Evolutionary conservation across 2,113 vertebrate species (phyloP).

Genomic region (Oreochromis niloticus): DNA sequence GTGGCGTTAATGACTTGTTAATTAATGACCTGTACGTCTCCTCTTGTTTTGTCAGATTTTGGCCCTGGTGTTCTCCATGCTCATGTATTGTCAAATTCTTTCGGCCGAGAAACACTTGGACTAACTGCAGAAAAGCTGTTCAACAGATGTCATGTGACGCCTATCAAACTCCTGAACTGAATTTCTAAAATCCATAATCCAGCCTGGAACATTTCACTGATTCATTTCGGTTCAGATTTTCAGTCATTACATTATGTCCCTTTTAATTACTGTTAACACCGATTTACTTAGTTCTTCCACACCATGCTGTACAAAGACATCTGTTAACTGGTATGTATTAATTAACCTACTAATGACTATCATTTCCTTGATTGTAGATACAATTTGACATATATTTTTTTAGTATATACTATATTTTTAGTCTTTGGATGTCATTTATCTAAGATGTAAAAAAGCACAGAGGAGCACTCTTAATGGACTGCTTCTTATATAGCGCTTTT

Average conservation of each 20-base stretch:
- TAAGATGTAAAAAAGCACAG: neutral
- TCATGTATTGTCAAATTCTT: slow-evolving; percentile 82
- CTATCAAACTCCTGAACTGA: neutral
- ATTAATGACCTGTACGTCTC: neutral
- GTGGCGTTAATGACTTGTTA: neutral
- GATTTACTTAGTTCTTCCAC: neutral
- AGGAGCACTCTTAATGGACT: neutral
- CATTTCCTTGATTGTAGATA: neutral
- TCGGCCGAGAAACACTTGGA: slow-evolving; percentile 75
- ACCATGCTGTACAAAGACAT: neutral
- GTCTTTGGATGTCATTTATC: neutral
- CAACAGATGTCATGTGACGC: neutral
- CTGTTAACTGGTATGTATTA: neutral
- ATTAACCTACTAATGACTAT: neutral
- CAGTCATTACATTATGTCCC: neutral
- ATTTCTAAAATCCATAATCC: neutral
- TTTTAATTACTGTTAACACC: neutral
- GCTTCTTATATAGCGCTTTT: neutral
- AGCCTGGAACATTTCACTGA: neutral
- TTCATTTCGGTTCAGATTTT: neutral
- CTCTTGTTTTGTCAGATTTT: slow-evolving; percentile 62
- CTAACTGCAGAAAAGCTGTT: slow-evolving; percentile 37
- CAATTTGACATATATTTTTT: neutral
- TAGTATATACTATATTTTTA: neutral
- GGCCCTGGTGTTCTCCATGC: slow-evolving; percentile 78